Base-by-base conservation (phyloP, 2,113 vertebrate genomes). In the Leucosticte australis region DNA sequence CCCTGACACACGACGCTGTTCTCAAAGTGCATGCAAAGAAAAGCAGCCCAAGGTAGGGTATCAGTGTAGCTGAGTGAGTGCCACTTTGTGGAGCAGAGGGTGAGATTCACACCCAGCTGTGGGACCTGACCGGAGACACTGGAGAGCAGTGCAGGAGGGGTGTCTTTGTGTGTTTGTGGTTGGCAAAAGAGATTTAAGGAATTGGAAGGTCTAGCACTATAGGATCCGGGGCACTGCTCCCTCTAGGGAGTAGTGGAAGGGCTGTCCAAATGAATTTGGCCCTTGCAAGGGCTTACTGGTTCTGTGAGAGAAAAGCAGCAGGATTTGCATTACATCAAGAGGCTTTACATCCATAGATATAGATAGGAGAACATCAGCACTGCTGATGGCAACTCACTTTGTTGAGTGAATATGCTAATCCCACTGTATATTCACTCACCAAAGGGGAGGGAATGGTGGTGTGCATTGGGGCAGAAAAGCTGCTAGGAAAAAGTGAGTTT, bases 11-110 rank as follows among this genome's bases (percentile, higher is more conserved):
- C 0, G 87, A 98, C 11, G 96, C 98, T 4, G 98, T 98, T 65
- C 97, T 98, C 83, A 97, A 97, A 92, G 97, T 98, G 70, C 98
- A 83, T 9, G 88, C 95, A 13, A 98, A 98, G 96, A 98, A 98
- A 94, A 49, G 93, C 85, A 98, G 96, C 94, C 96, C 96, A 62
- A 98, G 91, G 98, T 98, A 78, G 93, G 93, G 97, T 30, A 28
- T 50, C 18, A 31, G 64, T 1, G 22, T 11, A 11, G 64, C 30
- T 6, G 8, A 20, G 15, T 0, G 0, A 71, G 31, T 13, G 19
- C 53, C 11, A 1, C 30, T 2, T 4, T 2, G 5, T 7, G 27
- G 13, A 15, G 6, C 11, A 2, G 17, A 26, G 60, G 6, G 13
- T 10, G 30, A 13, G 41, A 30, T 20, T 60, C 28, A 47, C 47